Evolutionary conservation across 2,113 vertebrate species (phyloP), one percentile per base, ranked within the genome.

Genomic region (Procavia capensis): DNA sequence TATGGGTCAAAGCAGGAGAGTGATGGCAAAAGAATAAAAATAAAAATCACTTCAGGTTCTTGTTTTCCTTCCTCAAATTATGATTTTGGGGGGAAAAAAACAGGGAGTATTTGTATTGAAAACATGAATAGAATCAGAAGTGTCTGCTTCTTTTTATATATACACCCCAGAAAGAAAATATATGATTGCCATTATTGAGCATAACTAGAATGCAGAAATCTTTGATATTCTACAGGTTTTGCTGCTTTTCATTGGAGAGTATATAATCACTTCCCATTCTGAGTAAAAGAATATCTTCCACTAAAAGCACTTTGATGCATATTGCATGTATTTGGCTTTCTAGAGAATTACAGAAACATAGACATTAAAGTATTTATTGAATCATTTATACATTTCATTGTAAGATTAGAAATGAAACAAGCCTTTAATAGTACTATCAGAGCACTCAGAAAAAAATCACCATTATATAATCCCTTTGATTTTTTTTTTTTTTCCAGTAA

Each of bases 401-500:
- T 75, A 4, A 66, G 3, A 63, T 27, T 88, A 61, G 89, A 94
- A 91, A 94, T 68, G 75, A 89, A 96, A 88, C 24, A 59, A 13
- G 24, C 76, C 86, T 94, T 17, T 91, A 89, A 83, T 61, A 80
- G 83, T 85, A 89, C n/a, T 91, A 63, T 82, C 57, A 66, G 45
- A 92, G 11, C 47, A 90, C 34, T 95, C 61, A 22, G 34, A 92
- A 25, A 85, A 85, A 47, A 54, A 92, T 95, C 34, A 90, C 9
- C 7, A 54, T 59, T 83, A 50, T 89, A 96, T 94, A 74, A 95
- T 97, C 36, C 84, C 66, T 27, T 34, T 94, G 88, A 85, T 86
- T 84, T 57, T 94, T 80, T 27, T 19, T 34, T 85, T 57, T 94
- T 80, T 27, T 19, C 34, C 34, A 61, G 88, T 96, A 80, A 57